Percentiles rank a stretch among this genome's conserved stretches.
Evolutionary conservation across 2,888 invertebrate genomes (phyloP).

Genomic region (Rapana venosa): DNA sequence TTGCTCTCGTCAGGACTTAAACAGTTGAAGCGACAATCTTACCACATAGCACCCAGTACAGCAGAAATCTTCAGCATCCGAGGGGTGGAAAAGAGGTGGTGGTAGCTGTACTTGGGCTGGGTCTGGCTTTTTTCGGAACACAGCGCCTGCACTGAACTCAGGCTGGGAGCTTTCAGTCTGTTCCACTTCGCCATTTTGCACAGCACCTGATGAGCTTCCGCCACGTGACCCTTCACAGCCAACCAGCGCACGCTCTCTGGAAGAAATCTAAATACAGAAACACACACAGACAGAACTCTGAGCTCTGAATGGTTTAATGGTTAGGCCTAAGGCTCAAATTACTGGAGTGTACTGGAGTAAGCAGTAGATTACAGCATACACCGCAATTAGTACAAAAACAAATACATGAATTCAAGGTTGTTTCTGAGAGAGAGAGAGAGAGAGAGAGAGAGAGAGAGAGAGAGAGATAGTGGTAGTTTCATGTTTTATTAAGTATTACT

Average conservation of each 20-base stretch:
- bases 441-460: too few species aligned
- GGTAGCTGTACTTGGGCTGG: slow-evolving; percentile 23
- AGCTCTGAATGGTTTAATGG: too few species aligned
- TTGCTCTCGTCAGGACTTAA: too few species aligned
- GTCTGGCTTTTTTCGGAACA: not conserved
- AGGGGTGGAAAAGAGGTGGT: slow-evolving; percentile 6
- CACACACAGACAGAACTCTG: not conserved
- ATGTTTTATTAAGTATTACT: too few species aligned
- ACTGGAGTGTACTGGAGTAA: too few species aligned
- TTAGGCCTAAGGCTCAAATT: too few species aligned
- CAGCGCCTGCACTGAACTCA: not conserved
- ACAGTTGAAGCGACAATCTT: not conserved
- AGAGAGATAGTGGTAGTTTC: not conserved
- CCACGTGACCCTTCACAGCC: slow-evolving; percentile 50
- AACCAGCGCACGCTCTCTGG: slow-evolving; percentile 59
- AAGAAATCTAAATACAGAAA: slow-evolving; percentile 25
- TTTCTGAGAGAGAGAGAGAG: too few species aligned
- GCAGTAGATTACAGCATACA: too few species aligned
- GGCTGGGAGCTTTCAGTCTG: slow-evolving; percentile 44
- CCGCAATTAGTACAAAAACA: too few species aligned
- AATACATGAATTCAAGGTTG: too few species aligned
- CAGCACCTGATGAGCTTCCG: slow-evolving; percentile 49
- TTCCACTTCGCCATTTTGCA: slow-evolving; percentile 52
- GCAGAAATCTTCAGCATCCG: not conserved
- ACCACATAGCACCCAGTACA: slow-evolving; percentile 20